A percentile compares a stretch with the other conserved stretches of the same genome.
Evolutionary conservation across 2,113 vertebrate genomes (phyloP).

Genomic region (Coracopsis vasa): DNA sequence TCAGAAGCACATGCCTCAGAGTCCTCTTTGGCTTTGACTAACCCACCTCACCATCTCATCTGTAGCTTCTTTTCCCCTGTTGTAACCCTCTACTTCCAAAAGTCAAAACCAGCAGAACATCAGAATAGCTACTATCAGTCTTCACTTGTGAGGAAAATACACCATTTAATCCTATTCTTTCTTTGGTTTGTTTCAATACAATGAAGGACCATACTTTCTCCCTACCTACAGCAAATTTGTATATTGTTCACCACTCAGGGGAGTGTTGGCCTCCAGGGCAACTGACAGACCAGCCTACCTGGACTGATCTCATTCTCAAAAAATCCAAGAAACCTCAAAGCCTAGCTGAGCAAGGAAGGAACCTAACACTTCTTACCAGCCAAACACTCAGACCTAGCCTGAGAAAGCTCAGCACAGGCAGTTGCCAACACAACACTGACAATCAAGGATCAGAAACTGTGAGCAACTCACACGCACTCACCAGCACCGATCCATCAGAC

Average conservation of each 20-base stretch:
- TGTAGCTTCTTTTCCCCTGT: not conserved
- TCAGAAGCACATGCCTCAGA: not conserved
- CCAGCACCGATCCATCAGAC: not conserved
- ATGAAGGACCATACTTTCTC: not conserved
- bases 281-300: not conserved
- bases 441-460: not conserved
- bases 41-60: not conserved
- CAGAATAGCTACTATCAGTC: not conserved
- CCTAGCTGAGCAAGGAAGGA: not conserved
- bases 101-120: not conserved
- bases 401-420: not conserved
- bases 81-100: not conserved
- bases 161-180: not conserved
- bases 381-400: not conserved
- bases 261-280: not conserved
- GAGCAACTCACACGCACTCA: not conserved
- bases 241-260: not conserved
- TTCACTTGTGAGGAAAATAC: not conserved
- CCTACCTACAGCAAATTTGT: not conserved
- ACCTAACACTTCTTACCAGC: not conserved
- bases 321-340: not conserved
- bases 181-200: not conserved
- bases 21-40: not conserved
- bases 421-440: not conserved
- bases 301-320: not conserved